phyloP scores from a whole-genome alignment of 2,797 vertebrate species.

The Pipistrellus kuhlii region DNA sequence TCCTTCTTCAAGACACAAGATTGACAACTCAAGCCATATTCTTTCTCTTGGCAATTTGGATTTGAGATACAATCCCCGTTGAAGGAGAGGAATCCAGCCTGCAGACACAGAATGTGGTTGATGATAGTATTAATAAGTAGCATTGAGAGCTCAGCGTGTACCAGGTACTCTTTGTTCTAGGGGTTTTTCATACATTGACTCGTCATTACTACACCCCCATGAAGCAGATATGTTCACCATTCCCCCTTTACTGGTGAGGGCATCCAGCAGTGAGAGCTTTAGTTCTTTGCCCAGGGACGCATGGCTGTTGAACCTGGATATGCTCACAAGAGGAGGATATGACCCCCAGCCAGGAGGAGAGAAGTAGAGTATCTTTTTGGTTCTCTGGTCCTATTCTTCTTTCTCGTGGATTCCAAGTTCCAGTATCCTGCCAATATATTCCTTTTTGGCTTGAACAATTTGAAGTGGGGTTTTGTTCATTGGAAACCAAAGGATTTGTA shows the following conservation, averaged over 20 bases:
- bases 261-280: not conserved
- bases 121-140: not conserved
- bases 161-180: not conserved
- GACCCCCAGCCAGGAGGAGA: not conserved
- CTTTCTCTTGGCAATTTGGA: not conserved
- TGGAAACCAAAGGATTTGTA: not conserved
- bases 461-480: not conserved
- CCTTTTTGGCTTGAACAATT: not conserved
- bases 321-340: not conserved
- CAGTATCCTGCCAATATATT: not conserved
- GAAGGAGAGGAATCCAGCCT: not conserved
- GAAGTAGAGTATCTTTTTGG: not conserved
- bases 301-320: not conserved
- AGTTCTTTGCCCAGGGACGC: not conserved
- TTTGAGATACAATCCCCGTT: not conserved
- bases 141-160: fast-evolving
- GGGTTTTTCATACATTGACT: not conserved
- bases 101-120: not conserved
- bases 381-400: not conserved
- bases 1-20: not conserved
- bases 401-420: not conserved
- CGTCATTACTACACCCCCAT: not conserved
- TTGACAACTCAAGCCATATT: not conserved
- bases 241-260: not conserved
- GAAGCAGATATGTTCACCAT: not conserved